Conservation (phyloP, 2,797 vertebrate genomes). For the Cyprinodon diabolis region DNA sequence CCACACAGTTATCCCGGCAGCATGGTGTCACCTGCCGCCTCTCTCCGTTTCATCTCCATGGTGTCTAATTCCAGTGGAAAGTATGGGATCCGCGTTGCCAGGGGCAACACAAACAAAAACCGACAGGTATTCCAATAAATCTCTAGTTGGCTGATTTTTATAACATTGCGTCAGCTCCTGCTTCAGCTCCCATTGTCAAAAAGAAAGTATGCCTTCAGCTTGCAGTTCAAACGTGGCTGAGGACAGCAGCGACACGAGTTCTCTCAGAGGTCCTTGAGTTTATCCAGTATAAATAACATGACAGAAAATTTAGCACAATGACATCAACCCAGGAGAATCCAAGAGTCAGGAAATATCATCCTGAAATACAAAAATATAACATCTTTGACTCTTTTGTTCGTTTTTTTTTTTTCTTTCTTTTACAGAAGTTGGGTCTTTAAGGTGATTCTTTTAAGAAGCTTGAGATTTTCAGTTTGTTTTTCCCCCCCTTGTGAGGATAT, state of each 20-base stretch:
- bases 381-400: constrained; percentile 78
- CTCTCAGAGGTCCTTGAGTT: constrained; percentile 76
- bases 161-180: constrained; percentile 65
- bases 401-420: constrained; percentile 62
- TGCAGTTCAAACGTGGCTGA: constrained; percentile 72
- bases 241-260: constrained; percentile 62
- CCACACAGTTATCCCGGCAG: constrained; percentile 74
- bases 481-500: constrained; percentile 35
- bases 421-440: constrained; percentile 63
- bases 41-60: constrained; percentile 75
- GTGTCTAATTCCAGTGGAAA: constrained; percentile 80
- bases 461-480: constrained; percentile 58
- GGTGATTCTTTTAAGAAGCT: constrained; percentile 68
- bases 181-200: constrained; percentile 68
- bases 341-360: constrained; percentile 75
- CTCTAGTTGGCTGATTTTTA: constrained; percentile 78
- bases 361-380: constrained; percentile 88
- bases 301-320: constrained; percentile 76
- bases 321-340: constrained; percentile 79
- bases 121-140: constrained; percentile 80
- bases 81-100: constrained; percentile 75
- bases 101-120: constrained; percentile 78
- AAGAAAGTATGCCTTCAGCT: constrained; percentile 67
- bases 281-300: constrained; percentile 86
- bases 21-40: constrained; percentile 75